Evolutionary conservation across 2,113 vertebrate genomes (phyloP).

Genomic region (Catharus minimus): DNA sequence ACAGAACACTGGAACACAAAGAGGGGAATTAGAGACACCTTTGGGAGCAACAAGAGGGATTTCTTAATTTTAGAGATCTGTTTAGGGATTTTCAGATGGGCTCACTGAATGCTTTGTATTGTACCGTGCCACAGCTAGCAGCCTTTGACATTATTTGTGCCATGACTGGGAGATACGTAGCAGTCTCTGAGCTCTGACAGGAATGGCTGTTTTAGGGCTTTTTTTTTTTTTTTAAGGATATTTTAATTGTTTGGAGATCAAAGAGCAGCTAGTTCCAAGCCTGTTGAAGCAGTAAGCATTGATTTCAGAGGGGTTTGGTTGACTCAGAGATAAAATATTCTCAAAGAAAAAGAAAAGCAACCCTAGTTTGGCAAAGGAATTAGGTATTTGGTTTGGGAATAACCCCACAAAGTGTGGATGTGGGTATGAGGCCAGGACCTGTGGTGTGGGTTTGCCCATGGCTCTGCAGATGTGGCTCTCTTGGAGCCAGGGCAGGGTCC

Average conservation of each 20-base stretch:
- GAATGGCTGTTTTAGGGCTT: neutral
- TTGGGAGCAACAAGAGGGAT: neutral
- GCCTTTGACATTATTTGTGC: neutral
- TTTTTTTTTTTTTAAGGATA: neutral
- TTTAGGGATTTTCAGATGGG: neutral
- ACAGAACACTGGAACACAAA: neutral
- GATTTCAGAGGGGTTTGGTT: neutral
- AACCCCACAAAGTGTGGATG: accelerated
- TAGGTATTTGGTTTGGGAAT: neutral
- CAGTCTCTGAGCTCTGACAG: neutral
- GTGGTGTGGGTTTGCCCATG: neutral
- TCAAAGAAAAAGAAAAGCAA: neutral
- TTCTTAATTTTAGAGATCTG: neutral
- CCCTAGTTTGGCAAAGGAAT: neutral
- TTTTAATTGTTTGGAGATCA: neutral
- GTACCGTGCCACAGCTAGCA: neutral
- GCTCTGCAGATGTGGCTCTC: neutral
- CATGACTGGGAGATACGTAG: neutral
- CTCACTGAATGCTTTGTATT: neutral
- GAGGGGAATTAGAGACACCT: neutral
- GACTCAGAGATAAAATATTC: neutral
- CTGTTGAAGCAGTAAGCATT: neutral
- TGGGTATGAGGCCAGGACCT: neutral
- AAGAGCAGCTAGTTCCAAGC: neutral
- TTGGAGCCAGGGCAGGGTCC: neutral